Base-by-base conservation (phyloP, 2,888 invertebrate species). In the Eutolmus rufibarbis region DNA sequence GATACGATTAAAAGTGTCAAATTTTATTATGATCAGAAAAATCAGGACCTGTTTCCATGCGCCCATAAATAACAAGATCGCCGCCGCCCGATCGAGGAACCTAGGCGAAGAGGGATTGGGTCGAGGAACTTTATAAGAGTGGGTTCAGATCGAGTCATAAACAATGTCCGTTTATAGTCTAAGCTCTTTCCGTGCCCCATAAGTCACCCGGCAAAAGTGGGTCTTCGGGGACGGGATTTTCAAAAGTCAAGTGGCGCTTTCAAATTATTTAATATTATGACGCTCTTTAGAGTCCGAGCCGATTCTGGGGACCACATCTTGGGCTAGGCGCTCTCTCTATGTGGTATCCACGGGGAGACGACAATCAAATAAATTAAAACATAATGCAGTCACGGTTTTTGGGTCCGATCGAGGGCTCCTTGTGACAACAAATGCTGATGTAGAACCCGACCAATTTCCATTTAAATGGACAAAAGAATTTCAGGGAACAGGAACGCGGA, bases 231-330 rank as follows among this genome's bases (percentile, higher is more conserved):
- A 82, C 51, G 66, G 57, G 34, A 37, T 7, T 78, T 46, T 57
- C 51, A 82, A 82, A 82, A 82, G 74, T 74, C 82, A 86, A 86
- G 86, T 86, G 86, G 86, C 86, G 86, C 86, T 86, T 86, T 86
- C 86, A 86, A 86, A 86, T 86, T 86, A 86, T 86, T 86, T 86
- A 86, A 86, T 86, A 78, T 77, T 78, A 86, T 86, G 86, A 78
- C 16, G 76, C 86, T 86, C 86, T 77, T 46, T 78, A 86, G 57
- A 66, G 86, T 78, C n/a, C 77, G 40, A 85, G 19, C 28, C 28
- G 9, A 66, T 66, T 85, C 74, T 66, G 82, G 82, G 57, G 9
- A 34, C 43, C 40, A 43, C 40, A 28, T 57, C 43, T 74, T 28
- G n/a, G 84, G n/a, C 85, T n/a, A 74, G 46, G 37, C 74, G 37